Conservation (phyloP, 2,797 vertebrate species). For the Tragelaphus oryx region DNA sequence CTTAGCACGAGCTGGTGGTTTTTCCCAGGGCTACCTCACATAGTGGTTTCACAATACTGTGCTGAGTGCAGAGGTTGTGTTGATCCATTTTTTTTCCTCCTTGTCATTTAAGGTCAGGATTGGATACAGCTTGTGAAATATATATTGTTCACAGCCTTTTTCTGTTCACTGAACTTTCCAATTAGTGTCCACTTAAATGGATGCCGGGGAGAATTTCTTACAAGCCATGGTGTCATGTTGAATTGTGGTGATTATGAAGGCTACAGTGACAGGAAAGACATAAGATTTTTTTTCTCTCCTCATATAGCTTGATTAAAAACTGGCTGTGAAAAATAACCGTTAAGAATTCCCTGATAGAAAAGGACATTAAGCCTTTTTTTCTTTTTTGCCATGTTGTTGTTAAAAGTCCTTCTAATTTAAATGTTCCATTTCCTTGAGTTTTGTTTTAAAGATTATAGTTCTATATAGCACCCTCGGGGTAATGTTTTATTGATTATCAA, state of each 20-base stretch:
- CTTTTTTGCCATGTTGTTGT: conserved; percentile 56
- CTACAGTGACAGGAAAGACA: conserved; percentile 64
- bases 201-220: conserved; percentile 70
- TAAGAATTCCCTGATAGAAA: conserved; percentile 43
- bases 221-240: conserved; percentile 62
- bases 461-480: conserved; percentile 57
- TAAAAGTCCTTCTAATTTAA: conserved; percentile 64
- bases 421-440: conserved; percentile 72
- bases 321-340: conserved; percentile 52
- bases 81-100: conserved; percentile 22
- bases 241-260: conserved; percentile 65
- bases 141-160: conserved; percentile 70
- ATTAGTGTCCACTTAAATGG: conserved; percentile 74
- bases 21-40: neutral
- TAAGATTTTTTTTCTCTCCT: conserved; percentile 50
- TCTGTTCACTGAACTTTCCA: conserved; percentile 78
- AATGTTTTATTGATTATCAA: conserved; percentile 75
- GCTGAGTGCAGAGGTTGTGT: conserved; percentile 40
- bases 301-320: conserved; percentile 42
- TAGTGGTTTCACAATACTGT: neutral
- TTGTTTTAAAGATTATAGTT: conserved; percentile 71
- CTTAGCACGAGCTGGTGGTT: neutral
- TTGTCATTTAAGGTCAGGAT: conserved; percentile 32
- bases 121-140: conserved; percentile 65
- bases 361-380: conserved; percentile 36